Evolutionary conservation across 2,797 vertebrate species (phyloP).

Genomic region (Enteromius paludinosus): DNA sequence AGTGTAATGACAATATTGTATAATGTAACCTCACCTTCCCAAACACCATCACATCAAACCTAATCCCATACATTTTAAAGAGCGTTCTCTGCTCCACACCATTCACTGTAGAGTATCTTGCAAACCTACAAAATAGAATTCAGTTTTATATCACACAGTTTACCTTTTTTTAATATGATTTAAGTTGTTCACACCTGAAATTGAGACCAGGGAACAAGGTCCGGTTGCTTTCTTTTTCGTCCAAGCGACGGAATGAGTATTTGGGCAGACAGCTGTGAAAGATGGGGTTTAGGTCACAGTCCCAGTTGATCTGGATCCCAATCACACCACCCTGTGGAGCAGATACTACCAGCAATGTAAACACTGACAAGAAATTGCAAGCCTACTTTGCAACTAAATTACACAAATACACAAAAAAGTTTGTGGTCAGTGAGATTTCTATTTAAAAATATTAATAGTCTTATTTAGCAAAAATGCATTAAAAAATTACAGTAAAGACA

Average conservation of each 20-base stretch:
- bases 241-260: slow-evolving; percentile 88
- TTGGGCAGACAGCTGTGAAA: slow-evolving; percentile 80
- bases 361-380: not conserved
- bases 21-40: slow-evolving; percentile 81
- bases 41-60: slow-evolving; percentile 90
- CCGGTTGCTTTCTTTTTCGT: slow-evolving; percentile 81
- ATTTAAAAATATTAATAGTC: not conserved
- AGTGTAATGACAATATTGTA: not conserved
- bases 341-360: not conserved
- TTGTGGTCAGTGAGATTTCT: not conserved
- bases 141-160: not conserved
- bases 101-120: slow-evolving; percentile 82
- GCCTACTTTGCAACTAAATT: not conserved
- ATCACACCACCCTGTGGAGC: slow-evolving; percentile 86
- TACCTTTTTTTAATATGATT: not conserved
- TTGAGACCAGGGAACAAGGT: slow-evolving; percentile 85
- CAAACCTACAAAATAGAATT: slow-evolving; percentile 77
- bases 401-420: not conserved
- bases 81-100: slow-evolving; percentile 81
- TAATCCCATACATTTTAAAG: slow-evolving; percentile 89
- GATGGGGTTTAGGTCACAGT: slow-evolving; percentile 86
- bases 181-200: slow-evolving; percentile 79
- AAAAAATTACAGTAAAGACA: not conserved
- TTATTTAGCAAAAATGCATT: not conserved
- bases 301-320: slow-evolving; percentile 88